Conservation (phyloP, 2,888 invertebrate species). For the Drosophila kambysellisi region DNA sequence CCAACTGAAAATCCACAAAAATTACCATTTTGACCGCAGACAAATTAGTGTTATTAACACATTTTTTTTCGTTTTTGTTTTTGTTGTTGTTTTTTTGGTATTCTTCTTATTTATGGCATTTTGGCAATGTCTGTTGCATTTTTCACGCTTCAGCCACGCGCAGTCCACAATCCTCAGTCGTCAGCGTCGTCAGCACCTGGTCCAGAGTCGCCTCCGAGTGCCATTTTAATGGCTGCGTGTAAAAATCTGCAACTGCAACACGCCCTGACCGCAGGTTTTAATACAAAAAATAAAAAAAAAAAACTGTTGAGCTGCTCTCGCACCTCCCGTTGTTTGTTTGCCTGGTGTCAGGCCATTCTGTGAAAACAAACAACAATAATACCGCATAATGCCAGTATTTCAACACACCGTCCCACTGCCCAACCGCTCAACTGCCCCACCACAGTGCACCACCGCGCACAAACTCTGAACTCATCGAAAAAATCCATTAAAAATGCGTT, state of each 20-base stretch:
- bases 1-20: conserved; percentile 77
- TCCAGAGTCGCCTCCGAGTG: conserved; percentile 55
- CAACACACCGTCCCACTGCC: conserved; percentile 4
- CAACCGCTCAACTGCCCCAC: conserved; percentile 1
- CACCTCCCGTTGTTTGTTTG: conserved; percentile 54
- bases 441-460: conserved; percentile 6
- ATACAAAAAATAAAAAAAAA: conserved; percentile 59
- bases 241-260: conserved; percentile 67
- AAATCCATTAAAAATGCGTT: conserved; percentile 79
- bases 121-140: conserved; percentile 68
- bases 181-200: conserved; percentile 56
- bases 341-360: conserved; percentile 61
- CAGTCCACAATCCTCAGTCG: conserved; percentile 36
- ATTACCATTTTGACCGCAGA: conserved; percentile 79
- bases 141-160: conserved; percentile 77
- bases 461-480: conserved; percentile 47
- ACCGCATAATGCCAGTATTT: conserved; percentile 65
- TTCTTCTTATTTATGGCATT: conserved; percentile 63
- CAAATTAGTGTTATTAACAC: conserved; percentile 81
- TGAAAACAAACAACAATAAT: conserved; percentile 79
- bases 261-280: conserved; percentile 78
- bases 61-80: conserved; percentile 47
- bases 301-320: conserved; percentile 50
- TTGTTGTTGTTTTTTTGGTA: conserved; percentile 5
- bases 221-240: conserved; percentile 57